A percentile compares a stretch with the other conserved stretches of the same genome.
These are phyloP conservation scores for Peromyscus eremicus DNA, from an alignment of 2,797 vertebrate genomes.

Conservation along the genomic window DNA sequence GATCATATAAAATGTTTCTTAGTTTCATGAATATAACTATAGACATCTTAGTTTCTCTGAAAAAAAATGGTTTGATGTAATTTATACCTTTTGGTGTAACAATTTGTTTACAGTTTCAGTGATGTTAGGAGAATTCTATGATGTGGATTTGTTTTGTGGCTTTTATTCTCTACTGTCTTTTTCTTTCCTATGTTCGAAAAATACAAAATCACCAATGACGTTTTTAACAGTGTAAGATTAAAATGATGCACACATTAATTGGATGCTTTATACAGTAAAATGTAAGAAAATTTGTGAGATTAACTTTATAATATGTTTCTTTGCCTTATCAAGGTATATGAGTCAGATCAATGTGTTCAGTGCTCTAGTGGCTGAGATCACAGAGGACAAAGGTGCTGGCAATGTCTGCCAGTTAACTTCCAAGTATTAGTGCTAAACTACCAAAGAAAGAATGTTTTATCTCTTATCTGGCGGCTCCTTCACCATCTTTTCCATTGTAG, in stretches of 20 bases:
- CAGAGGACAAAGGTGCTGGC: background rate
- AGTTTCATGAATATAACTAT: background rate
- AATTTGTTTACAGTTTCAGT: background rate
- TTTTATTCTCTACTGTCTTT: background rate
- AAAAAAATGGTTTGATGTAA: background rate
- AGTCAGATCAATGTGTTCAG: background rate
- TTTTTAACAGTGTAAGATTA: background rate
- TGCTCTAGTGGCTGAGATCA: background rate
- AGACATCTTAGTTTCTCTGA: background rate
- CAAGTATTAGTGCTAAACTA: background rate
- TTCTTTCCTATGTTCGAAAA: background rate
- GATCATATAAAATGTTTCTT: slow-evolving; percentile 5
- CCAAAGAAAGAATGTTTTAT: background rate
- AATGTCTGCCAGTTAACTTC: background rate
- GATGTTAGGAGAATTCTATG: background rate
- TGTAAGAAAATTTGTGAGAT: background rate
- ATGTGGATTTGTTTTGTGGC: background rate
- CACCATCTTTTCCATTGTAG: background rate
- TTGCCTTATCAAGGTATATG: background rate
- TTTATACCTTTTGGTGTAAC: background rate
- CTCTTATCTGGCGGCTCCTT: background rate
- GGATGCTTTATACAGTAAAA: background rate
- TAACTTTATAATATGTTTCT: background rate
- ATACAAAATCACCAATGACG: background rate
- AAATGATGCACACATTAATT: background rate